Evolutionary conservation across 30 jellyfish, hydroid and myxozoan genomes (phyloP).

Genomic region (Aurelia sp.): DNA sequence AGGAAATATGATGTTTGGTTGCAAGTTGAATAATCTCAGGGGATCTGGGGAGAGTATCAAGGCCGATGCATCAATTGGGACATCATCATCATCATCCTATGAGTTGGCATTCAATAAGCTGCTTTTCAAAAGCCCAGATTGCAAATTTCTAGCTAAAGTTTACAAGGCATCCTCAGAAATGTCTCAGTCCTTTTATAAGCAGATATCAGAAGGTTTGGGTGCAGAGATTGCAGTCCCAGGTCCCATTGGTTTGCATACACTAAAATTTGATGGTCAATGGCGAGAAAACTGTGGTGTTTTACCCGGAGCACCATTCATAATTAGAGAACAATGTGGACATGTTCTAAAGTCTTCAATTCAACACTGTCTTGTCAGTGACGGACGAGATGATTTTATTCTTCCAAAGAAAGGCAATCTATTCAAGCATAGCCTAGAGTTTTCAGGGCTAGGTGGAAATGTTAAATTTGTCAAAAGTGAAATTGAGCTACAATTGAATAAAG

Average conservation of each 20-base stretch:
- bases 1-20: slow-evolving; percentile 86
- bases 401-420: slow-evolving; percentile 90
- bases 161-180: slow-evolving; percentile 66
- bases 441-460: slow-evolving; percentile 91
- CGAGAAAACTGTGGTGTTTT: slow-evolving; percentile 77
- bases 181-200: slow-evolving; percentile 74
- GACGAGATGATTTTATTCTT: slow-evolving; percentile 84
- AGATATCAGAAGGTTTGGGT: slow-evolving; percentile 73
- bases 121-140: slow-evolving; percentile 80
- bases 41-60: slow-evolving; percentile 84
- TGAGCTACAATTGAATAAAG: slow-evolving; percentile 91
- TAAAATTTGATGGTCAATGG: slow-evolving; percentile 85
- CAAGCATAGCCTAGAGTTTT: slow-evolving; percentile 85
- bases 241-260: slow-evolving; percentile 84
- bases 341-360: slow-evolving; percentile 81
- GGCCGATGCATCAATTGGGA: slow-evolving; percentile 77
- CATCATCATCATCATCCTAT: slow-evolving; percentile 87
- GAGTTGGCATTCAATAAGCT: slow-evolving; percentile 78
- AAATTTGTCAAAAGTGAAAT: slow-evolving; percentile 76
- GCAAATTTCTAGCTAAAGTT: slow-evolving; percentile 59
- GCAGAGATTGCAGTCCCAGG: slow-evolving; percentile 79
- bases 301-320: slow-evolving; percentile 81
- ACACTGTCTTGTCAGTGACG: slow-evolving; percentile 86
- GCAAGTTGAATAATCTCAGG: slow-evolving; percentile 75
- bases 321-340: slow-evolving; percentile 94